Evolutionary conservation across 2,113 vertebrate species (phyloP), one percentile per base, ranked within the genome.

Genomic region (Psittacus erithacus): DNA sequence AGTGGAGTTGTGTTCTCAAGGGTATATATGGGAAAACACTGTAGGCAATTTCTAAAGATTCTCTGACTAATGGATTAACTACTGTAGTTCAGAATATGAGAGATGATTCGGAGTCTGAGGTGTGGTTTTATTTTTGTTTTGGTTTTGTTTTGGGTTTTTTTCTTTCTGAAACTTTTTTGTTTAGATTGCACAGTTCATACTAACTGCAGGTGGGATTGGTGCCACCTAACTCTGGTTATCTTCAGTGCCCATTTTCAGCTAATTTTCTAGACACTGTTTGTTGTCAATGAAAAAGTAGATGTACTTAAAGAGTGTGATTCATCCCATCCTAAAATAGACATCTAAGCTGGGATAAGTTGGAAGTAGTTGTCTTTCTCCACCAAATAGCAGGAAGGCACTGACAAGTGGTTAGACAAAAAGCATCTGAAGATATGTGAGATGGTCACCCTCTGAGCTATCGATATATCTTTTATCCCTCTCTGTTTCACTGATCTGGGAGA

Each of bases 191-290:
- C 10, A 17, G 27, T 60, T 95, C 52, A 52, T 52, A 22, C 29
- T 33, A 53, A 20, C 55, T 67, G 38, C 46, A 46, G 79, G 33
- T 86, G 63, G 57, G 44, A 88, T 86, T 70, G 2, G 2, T 93
- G n/a, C 65, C 69, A 71, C 43, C 64, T 41, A 41, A 39, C 46
- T 82, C 16, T 11, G 47, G 38, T 63, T 62, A 29, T 64, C 46
- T 47, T 64, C 75, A 95, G 79, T 77, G 76, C 59, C 86, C 76
- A 2, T 86, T 88, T 92, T 74, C 79, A 86, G 46, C 59, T 95
- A 83, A 94, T 88, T 93, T 90, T 94, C 88, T 95, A 86, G 88
- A 81, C 68, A 25, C 5, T 28, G 28, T 90, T 27, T 77, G 41
- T 77, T 13, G 1, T 27, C 79, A 70, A 3, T 0, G 29, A 74